phyloP scores from a whole-genome alignment of 2,113 vertebrate species.

The Elaphurus davidianus region DNA sequence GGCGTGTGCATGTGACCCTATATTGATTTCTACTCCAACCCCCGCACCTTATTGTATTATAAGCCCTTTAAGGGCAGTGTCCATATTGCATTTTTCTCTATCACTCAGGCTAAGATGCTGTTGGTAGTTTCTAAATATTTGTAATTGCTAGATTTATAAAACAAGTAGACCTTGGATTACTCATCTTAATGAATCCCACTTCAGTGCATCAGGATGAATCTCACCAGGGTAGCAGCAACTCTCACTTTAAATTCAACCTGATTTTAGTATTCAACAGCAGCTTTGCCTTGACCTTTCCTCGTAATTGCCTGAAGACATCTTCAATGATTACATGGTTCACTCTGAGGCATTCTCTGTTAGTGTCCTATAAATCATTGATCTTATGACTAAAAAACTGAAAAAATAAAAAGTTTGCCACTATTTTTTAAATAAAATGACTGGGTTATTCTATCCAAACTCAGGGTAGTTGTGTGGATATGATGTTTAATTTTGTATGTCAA shows the following conservation, averaged over 20 bases:
- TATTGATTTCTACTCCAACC: neutral
- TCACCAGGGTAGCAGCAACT: neutral
- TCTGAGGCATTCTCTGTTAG: neutral
- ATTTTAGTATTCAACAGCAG: conserved; percentile 40
- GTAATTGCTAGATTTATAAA: neutral
- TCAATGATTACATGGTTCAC: neutral
- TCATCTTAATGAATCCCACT: neutral
- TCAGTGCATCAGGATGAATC: neutral
- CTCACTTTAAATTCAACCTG: neutral
- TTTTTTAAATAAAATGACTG: neutral
- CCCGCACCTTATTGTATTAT: neutral
- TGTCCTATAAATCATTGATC: conserved; percentile 44
- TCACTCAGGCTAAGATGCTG: neutral
- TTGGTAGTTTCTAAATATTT: neutral
- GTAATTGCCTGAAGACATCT: conserved; percentile 25
- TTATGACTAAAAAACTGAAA: neutral
- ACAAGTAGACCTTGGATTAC: neutral
- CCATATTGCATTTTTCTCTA: neutral
- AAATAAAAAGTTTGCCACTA: neutral
- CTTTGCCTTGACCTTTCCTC: conserved; percentile 34
- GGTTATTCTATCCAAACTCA: neutral
- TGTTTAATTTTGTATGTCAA: neutral
- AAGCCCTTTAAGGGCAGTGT: neutral
- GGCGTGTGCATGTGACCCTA: neutral
- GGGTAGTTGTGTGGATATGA: neutral